Conservation (phyloP, 2,113 vertebrate genomes). For the Chinchilla lanigera region DNA sequence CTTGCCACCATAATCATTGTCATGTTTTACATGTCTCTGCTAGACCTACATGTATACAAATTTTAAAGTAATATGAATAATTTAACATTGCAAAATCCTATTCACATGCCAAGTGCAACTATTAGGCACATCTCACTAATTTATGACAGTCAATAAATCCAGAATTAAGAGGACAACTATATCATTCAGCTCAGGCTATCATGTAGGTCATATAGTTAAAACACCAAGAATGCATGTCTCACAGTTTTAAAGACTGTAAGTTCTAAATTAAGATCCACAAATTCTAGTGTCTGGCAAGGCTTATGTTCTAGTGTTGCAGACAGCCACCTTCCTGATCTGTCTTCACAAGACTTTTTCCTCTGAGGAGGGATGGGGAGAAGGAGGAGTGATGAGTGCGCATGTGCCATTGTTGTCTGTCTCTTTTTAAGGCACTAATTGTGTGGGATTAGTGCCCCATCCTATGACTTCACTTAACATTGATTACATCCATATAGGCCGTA, state of each 20-base stretch:
- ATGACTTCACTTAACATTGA: not conserved
- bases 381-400: not conserved
- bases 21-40: not conserved
- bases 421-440: not conserved
- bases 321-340: not conserved
- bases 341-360: not conserved
- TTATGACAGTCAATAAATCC: not conserved
- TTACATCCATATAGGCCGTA: not conserved
- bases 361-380: not conserved
- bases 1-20: not conserved
- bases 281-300: not conserved
- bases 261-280: not conserved
- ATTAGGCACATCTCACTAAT: not conserved
- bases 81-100: not conserved
- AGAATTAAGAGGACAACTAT: not conserved
- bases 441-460: not conserved
- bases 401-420: not conserved
- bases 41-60: not conserved
- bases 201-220: not conserved
- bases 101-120: not conserved
- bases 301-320: not conserved
- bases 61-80: not conserved
- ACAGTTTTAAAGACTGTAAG: not conserved
- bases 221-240: not conserved
- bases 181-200: not conserved